Percentiles rank a stretch among this genome's conserved stretches.
Conservation (phyloP, 1,140 invertebrate species). For the Apis florea region DNA sequence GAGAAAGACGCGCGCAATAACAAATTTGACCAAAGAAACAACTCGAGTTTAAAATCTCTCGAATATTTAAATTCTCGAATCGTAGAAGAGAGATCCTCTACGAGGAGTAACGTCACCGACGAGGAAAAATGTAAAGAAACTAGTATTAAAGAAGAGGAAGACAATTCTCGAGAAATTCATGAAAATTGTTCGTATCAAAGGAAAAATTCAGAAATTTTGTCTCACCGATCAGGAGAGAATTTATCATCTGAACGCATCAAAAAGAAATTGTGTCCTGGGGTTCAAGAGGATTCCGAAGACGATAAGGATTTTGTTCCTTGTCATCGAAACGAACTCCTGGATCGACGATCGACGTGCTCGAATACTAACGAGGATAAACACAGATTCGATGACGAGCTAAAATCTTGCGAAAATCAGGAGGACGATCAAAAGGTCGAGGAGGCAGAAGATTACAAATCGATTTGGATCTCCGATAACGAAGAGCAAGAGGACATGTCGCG, state of each 20-base stretch:
- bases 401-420: slow-evolving; percentile 11
- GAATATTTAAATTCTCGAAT: slow-evolving; percentile 25
- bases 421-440: slow-evolving; percentile 61
- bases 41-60: slow-evolving; percentile 18
- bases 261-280: background rate
- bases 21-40: slow-evolving; percentile 26
- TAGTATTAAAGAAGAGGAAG: slow-evolving; percentile 38
- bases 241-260: background rate
- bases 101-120: slow-evolving; percentile 62
- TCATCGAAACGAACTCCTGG: background rate
- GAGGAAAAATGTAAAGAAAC: slow-evolving; percentile 67
- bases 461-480: slow-evolving; percentile 75
- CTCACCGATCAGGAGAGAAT: background rate
- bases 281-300: slow-evolving; percentile 4
- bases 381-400: slow-evolving; percentile 50
- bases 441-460: slow-evolving; percentile 71
- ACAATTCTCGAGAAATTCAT: slow-evolving; percentile 1
- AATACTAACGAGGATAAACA: slow-evolving; percentile 37
- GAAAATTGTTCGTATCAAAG: background rate
- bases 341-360: slow-evolving; percentile 19
- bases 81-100: slow-evolving; percentile 12
- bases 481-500: slow-evolving; percentile 76
- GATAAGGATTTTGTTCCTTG: slow-evolving; percentile 5
- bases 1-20: slow-evolving; percentile 57
- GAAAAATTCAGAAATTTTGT: slow-evolving; percentile 2